Evolutionary conservation across 2,888 invertebrate species (phyloP).

Genomic region (Uropetala carovei): DNA sequence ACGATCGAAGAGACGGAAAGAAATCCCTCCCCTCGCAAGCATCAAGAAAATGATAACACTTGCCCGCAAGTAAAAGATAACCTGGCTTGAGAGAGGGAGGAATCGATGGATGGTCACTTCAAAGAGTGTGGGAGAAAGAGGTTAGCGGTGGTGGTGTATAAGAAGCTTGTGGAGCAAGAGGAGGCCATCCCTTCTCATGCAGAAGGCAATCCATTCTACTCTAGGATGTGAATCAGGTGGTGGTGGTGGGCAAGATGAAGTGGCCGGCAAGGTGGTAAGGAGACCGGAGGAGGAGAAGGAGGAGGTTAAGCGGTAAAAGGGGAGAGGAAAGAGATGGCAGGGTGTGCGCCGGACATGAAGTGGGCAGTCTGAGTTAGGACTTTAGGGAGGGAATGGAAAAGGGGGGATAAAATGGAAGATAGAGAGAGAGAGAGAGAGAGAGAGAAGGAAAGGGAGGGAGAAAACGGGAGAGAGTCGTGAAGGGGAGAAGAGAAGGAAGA

Average conservation of each 20-base stretch:
- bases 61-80: neutral
- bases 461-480: neutral
- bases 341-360: constrained; percentile 53
- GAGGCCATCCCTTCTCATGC: constrained; percentile 42
- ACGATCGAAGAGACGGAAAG: neutral
- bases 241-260: constrained; percentile 33
- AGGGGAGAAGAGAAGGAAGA: neutral
- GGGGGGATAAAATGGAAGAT: neutral
- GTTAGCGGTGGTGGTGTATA: constrained; percentile 8
- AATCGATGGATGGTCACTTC: constrained; percentile 22
- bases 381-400: neutral
- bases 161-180: constrained; percentile 30
- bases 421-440: neutral
- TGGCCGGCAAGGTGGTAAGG: neutral
- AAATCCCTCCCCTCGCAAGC: neutral
- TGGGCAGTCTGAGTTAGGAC: constrained; percentile 61
- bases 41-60: constrained; percentile 30
- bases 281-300: neutral
- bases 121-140: neutral
- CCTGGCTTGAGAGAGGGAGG: neutral
- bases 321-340: neutral
- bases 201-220: constrained; percentile 45
- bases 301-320: neutral
- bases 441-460: neutral
- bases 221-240: constrained; percentile 54